Conservation (phyloP, 2,797 vertebrate genomes). For the Oryzias dopingdopingensis region DNA sequence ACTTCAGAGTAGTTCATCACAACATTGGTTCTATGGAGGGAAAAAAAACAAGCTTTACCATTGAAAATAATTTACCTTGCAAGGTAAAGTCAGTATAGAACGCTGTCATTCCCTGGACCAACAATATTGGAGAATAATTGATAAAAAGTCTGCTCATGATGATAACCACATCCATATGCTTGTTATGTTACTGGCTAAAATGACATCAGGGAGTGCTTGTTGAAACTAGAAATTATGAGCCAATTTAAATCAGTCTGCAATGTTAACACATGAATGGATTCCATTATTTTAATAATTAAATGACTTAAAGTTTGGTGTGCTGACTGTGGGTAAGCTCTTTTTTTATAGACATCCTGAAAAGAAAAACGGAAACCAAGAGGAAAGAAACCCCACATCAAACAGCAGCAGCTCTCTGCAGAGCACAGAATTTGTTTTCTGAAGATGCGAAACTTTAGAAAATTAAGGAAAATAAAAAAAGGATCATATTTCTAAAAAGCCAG, state of each 20-base stretch:
- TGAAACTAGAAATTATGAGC: constrained; percentile 15
- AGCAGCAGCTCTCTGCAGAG: background rate
- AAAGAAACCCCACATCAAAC: background rate
- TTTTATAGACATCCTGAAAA: constrained; percentile 1
- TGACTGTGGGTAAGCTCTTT: background rate
- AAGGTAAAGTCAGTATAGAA: background rate
- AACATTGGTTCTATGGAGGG: constrained; percentile 90
- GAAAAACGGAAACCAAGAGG: constrained; percentile 6
- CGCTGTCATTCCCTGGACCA: background rate
- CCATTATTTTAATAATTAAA: background rate
- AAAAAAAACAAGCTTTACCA: background rate
- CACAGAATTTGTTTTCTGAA: background rate
- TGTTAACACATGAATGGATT: constrained; percentile 1
- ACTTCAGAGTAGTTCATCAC: constrained; percentile 99
- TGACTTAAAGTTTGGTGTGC: background rate
- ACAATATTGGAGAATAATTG: background rate
- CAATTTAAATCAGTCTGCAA: constrained; percentile 24
- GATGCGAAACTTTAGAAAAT: background rate
- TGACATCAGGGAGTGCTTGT: constrained; percentile 12
- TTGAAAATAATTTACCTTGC: background rate
- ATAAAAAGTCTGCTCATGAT: constrained; percentile 20
- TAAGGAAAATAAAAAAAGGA: background rate
- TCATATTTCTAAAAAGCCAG: too few relatives aligned
- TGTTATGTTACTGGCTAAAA: constrained; percentile 19
- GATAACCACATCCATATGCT: constrained; percentile 28